Evolutionary conservation across 1,140 invertebrate species (phyloP), one percentile per base, ranked within the genome.

Genomic region (Zaprionus lachaisei): DNA sequence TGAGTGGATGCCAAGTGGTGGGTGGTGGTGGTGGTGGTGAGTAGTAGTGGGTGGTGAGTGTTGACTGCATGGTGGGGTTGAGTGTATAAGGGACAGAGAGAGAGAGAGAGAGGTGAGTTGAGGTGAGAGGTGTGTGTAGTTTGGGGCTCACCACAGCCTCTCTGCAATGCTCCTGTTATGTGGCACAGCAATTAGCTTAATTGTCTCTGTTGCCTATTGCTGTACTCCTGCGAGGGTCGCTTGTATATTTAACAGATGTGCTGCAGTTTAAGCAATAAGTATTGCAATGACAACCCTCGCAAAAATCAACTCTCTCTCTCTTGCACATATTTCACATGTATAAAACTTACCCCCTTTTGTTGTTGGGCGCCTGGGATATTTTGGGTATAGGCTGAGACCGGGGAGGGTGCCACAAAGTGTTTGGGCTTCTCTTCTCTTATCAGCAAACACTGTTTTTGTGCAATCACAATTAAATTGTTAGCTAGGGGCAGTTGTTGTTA

Each of bases 181-280:
- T 72, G 31, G 66, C 57, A 73, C 38, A 80, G 77, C 79, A 90
- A 90, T 90, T 90, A 90, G 79, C 85, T 90, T 90, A 89, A 90
- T 90, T 90, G 85, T 90, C 76, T 81, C 79, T 62, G 74, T 57
- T 66, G 61, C 24, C 41, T 37, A 34, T 63, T 72, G 73, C 62
- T 63, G 66, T 58, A 56, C 71, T 73, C 57, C 61, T 65, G 55
- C 68, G 73, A 76, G 73, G 71, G 44, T 5, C n/a, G 65, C 14
- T 56, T 14, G 7, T 58, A 11, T 5, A 26, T 0, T 5, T 61
- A 28, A 14, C 47, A 64, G n/a, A 14, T 24, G 20, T 44, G 38
- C 15, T 5, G 26, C 15, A 34, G 31, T 56, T 34, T 31, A 28
- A 37, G 17, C 34, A 41, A 11, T 57, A 28, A 28, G 5, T 56